Evolutionary conservation across 35 echinoderm and acorn worm genomes (phyloP).

Genomic region (Acanthaster planci): DNA sequence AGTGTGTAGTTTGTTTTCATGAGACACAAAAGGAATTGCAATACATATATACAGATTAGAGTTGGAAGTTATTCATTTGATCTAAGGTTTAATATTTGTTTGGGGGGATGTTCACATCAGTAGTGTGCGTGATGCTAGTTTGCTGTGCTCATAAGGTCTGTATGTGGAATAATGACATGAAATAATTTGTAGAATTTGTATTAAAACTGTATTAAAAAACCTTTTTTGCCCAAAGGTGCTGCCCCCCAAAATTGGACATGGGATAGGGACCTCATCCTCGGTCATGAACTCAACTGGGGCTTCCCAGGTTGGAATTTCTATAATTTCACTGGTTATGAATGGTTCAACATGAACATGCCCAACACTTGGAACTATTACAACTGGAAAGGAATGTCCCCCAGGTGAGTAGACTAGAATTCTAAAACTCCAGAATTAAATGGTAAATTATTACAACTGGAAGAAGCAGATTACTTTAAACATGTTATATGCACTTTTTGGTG

Average conservation of each 20-base stretch:
- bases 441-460: too few species aligned
- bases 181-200: not conserved
- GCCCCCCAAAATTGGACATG: conserved; percentile 38
- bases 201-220: not conserved
- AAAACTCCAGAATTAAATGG: too few species aligned
- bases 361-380: conserved; percentile 96
- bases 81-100: too few species aligned
- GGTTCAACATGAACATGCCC: conserved; percentile 93
- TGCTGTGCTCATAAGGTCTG: too few species aligned
- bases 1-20: too few species aligned
- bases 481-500: too few species aligned
- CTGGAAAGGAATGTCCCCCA: conserved; percentile 78
- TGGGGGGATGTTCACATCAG: too few species aligned
- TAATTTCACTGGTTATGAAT: conserved; percentile 89
- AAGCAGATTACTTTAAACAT: too few species aligned
- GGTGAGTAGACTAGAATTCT: conserved; percentile 43
- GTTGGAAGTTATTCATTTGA: too few species aligned
- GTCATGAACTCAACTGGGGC: conserved; percentile 96
- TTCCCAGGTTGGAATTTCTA: conserved; percentile 75
- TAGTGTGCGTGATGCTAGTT: too few species aligned
- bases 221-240: conserved; percentile 42
- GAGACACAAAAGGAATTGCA: too few species aligned
- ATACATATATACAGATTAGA: too few species aligned
- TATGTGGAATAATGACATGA: not conserved
- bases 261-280: conserved; percentile 69